phyloP scores from a whole-genome alignment of 2,797 vertebrate genomes.

The Falco rusticolus region DNA sequence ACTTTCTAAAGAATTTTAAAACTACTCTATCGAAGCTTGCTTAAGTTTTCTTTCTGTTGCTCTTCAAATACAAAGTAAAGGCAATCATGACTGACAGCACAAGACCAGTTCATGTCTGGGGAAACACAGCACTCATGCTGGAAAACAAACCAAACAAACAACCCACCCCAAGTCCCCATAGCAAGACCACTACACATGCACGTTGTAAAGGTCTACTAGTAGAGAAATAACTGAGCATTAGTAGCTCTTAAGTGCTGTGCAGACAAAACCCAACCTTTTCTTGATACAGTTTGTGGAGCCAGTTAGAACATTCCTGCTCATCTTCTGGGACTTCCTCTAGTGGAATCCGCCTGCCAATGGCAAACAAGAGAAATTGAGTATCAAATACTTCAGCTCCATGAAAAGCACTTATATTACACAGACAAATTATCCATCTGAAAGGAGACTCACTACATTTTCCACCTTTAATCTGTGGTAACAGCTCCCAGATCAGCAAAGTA shows the following conservation, averaged over 20 bases:
- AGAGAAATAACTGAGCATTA: neutral
- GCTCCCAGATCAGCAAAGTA: neutral
- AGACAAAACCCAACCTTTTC: conserved; percentile 86
- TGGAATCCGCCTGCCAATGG: conserved; percentile 87
- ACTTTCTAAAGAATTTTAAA: neutral
- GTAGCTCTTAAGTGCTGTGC: neutral
- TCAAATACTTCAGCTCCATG: neutral
- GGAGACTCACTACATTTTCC: neutral
- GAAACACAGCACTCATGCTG: neutral
- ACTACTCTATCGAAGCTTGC: neutral
- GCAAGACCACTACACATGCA: neutral
- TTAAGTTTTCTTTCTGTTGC: neutral
- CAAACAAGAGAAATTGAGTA: conserved; percentile 3
- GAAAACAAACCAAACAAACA: neutral
- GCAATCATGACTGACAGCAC: neutral
- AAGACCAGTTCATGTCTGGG: neutral
- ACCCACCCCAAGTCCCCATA: neutral
- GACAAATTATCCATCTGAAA: neutral
- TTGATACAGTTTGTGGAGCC: conserved; percentile 96
- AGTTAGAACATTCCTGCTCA: conserved; percentile 86
- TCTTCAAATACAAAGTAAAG: neutral
- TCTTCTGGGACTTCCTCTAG: conserved; percentile 90
- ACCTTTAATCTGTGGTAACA: neutral
- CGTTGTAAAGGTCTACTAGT: neutral
- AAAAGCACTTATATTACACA: neutral